Percentiles rank a stretch among this genome's conserved stretches.
Conservation (phyloP, 2,797 vertebrate genomes). For the Cichlasoma orientale region DNA sequence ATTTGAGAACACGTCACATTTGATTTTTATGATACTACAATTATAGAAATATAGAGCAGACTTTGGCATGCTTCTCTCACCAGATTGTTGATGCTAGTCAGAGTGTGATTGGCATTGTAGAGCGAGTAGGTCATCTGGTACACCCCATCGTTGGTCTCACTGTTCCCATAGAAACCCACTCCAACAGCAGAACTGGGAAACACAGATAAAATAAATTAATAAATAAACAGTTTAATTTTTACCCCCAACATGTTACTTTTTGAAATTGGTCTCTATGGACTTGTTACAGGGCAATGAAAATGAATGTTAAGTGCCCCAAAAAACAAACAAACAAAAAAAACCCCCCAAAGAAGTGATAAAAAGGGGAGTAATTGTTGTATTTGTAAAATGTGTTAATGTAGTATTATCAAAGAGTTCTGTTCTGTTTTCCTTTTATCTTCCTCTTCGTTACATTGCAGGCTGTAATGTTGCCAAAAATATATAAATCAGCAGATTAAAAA, state of each 20-base stretch:
- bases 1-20: neutral
- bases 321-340: neutral
- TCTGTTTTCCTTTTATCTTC: neutral
- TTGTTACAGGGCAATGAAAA: conserved; percentile 6
- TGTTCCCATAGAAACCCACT: conserved; percentile 97
- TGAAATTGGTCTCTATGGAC: neutral
- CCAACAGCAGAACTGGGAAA: conserved; percentile 87
- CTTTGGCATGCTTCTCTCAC: conserved; percentile 77
- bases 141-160: conserved; percentile 93
- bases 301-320: neutral
- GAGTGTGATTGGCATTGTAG: conserved; percentile 92
- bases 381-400: neutral
- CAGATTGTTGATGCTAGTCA: conserved; percentile 86
- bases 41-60: neutral
- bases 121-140: conserved; percentile 94
- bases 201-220: conserved; percentile 34
- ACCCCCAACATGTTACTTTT: neutral
- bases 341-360: no score
- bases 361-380: neutral
- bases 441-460: neutral
- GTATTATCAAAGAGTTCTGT: neutral
- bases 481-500: neutral
- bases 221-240: neutral
- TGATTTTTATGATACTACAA: neutral
- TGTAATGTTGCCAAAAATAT: neutral